These are phyloP conservation scores for Apotomis turbidana DNA, from an alignment of 2,888 invertebrate species.

Conservation along the genomic window DNA sequence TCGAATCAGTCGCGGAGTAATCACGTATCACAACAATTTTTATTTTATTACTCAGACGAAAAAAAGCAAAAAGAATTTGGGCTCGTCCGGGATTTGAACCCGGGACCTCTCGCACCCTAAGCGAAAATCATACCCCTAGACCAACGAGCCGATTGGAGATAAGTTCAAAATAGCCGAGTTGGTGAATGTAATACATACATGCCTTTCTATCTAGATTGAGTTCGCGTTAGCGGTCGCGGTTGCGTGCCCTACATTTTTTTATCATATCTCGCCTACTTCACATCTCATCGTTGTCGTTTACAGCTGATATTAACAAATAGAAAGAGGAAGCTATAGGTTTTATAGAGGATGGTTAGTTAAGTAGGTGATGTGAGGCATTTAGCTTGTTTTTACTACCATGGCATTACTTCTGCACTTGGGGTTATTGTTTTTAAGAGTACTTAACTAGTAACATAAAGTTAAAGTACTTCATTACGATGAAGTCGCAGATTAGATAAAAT, in stretches of 20 bases:
- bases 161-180: slow-evolving; percentile 42
- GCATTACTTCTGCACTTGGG: too few relatives aligned
- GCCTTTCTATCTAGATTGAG: slow-evolving; percentile 19
- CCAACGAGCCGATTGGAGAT: slow-evolving; percentile 73
- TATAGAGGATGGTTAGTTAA: too few relatives aligned
- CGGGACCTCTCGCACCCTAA: slow-evolving; percentile 85
- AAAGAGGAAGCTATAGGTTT: too few relatives aligned
- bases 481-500: too few relatives aligned
- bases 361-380: too few relatives aligned
- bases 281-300: not conserved
- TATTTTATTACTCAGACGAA: not conserved
- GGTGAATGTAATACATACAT: slow-evolving; percentile 16
- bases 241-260: slow-evolving; percentile 23
- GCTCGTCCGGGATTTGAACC: slow-evolving; percentile 85
- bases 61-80: slow-evolving; percentile 55
- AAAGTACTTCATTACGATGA: too few relatives aligned
- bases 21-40: too few relatives aligned
- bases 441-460: too few relatives aligned
- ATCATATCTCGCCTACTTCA: slow-evolving; percentile 18
- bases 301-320: not conserved
- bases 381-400: too few relatives aligned
- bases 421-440: too few relatives aligned
- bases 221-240: slow-evolving; percentile 7
- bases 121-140: slow-evolving; percentile 85
- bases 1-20: too few relatives aligned